These are phyloP conservation scores for Chamaea fasciata DNA, from an alignment of 2,113 vertebrate species.

Conservation along the genomic window DNA sequence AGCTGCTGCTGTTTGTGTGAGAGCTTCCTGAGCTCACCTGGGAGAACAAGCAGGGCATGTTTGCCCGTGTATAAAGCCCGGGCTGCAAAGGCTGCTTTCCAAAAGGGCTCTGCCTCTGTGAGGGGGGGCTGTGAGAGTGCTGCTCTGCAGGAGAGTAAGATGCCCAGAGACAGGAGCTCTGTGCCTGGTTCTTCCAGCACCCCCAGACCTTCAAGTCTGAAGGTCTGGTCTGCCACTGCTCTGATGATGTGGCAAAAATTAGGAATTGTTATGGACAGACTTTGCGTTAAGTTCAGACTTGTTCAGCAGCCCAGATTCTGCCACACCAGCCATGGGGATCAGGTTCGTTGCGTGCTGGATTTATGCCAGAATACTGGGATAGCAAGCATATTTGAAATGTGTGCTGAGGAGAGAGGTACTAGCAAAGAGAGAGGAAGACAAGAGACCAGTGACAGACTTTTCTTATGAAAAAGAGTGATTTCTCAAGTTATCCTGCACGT, in stretches of 20 bases:
- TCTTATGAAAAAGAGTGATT: background rate
- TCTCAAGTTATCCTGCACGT: background rate
- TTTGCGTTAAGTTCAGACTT: background rate
- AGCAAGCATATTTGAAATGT: background rate
- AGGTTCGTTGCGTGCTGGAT: background rate
- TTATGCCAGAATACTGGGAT: background rate
- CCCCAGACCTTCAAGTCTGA: background rate
- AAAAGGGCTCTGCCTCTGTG: background rate
- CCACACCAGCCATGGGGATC: fast-evolving
- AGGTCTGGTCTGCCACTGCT: fast-evolving
- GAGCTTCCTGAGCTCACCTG: background rate
- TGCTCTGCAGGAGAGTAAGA: fast-evolving
- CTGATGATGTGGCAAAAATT: background rate
- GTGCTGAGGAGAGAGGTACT: background rate
- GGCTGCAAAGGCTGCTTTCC: background rate
- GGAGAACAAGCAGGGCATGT: fast-evolving
- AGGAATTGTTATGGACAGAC: background rate
- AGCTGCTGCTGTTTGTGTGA: background rate
- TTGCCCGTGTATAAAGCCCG: fast-evolving
- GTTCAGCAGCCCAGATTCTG: background rate
- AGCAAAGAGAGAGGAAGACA: background rate
- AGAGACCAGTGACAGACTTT: background rate
- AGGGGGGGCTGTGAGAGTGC: fast-evolving
- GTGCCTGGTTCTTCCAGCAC: background rate
- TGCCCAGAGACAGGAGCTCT: background rate